Conservation (phyloP, 2,113 vertebrate species). For the Istiophorus platypterus region DNA sequence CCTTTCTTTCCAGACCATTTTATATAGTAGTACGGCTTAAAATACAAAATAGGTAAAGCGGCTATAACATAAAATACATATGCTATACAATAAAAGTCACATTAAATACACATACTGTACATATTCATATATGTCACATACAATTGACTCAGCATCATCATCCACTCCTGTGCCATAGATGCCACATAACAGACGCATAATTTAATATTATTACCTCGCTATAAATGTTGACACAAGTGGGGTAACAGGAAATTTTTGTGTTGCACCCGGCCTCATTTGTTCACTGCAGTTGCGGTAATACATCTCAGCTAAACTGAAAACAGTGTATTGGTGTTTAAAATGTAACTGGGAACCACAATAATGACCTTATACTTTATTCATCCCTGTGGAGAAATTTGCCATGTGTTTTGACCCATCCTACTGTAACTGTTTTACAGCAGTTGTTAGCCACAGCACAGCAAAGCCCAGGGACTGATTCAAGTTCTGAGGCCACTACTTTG, state of each 20-base stretch:
- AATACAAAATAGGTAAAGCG: background rate
- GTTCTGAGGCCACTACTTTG: slow-evolving; percentile 9
- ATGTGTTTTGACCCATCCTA: background rate
- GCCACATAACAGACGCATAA: background rate
- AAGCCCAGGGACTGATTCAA: slow-evolving; percentile 8
- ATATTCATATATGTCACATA: background rate
- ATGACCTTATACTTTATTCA: background rate
- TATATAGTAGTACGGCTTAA: background rate
- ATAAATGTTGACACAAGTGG: background rate
- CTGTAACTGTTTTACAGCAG: background rate
- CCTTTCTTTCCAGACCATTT: background rate
- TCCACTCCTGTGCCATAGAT: background rate
- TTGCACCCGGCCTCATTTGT: background rate
- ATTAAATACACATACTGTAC: background rate
- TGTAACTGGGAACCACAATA: background rate
- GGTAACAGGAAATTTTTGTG: background rate
- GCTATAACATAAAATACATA: background rate
- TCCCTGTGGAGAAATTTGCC: background rate
- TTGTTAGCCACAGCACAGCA: background rate
- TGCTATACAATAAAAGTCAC: background rate
- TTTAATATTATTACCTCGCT: background rate
- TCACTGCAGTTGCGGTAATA: background rate
- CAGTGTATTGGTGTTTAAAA: background rate
- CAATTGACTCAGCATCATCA: background rate
- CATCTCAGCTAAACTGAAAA: background rate